phyloP scores from a whole-genome alignment of 1,140 invertebrate species.

The Ostrea denselamellosa region DNA sequence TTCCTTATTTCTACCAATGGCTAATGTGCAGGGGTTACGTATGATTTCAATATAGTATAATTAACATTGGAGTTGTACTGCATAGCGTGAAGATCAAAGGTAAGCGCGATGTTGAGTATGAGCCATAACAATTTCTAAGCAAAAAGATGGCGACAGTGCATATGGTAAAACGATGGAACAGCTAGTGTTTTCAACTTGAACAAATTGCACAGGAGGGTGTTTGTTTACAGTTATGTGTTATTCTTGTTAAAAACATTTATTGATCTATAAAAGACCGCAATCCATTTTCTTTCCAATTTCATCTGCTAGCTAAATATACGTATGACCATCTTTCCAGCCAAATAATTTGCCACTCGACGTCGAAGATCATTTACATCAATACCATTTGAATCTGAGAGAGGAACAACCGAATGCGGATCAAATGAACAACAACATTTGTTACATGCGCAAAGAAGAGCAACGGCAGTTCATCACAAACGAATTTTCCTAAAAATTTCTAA shows the following conservation, averaged over 20 bases:
- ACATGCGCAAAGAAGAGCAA: neutral
- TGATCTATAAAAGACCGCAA: constrained; percentile 34
- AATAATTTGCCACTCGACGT: neutral
- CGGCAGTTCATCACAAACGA: constrained; percentile 17
- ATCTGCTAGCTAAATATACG: constrained; percentile 28
- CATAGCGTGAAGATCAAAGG: constrained; percentile 27
- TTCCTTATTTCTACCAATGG: neutral
- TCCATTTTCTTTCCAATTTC: constrained; percentile 36
- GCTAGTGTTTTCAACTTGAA: constrained; percentile 21
- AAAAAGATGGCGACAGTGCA: constrained; percentile 40
- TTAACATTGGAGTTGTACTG: neutral
- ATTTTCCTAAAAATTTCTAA: constrained; percentile 36
- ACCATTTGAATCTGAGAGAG: neutral
- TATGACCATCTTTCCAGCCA: neutral
- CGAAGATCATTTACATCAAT: constrained; percentile 28
- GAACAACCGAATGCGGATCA: neutral
- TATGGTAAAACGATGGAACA: constrained; percentile 16
- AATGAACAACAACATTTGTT: constrained; percentile 12
- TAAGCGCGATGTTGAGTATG: constrained; percentile 23
- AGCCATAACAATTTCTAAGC: constrained; percentile 31
- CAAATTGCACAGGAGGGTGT: constrained; percentile 35
- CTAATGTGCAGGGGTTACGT: constrained; percentile 35
- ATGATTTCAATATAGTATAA: constrained; percentile 39
- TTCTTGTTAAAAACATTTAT: constrained; percentile 40
- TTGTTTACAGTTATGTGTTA: constrained; percentile 19